These are phyloP conservation scores for Prosopocoilus inquinatus DNA, from an alignment of 2,888 invertebrate species.

Conservation along the genomic window DNA sequence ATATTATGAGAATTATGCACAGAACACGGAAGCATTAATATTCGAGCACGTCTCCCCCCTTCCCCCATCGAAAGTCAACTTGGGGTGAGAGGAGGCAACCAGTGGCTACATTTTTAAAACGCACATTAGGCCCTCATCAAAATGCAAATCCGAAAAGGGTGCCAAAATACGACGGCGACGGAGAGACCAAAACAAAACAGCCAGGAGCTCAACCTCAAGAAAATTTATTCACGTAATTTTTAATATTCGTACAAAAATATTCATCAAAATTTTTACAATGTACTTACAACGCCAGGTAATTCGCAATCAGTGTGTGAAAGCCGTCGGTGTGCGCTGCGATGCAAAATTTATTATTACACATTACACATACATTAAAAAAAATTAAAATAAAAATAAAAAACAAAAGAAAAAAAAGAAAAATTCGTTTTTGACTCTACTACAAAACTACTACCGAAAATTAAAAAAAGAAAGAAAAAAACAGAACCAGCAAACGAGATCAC, in stretches of 20 bases:
- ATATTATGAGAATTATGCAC: too few species aligned
- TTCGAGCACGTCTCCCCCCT: slow-evolving; percentile 25
- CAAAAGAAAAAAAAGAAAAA: neutral
- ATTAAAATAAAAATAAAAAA: too few species aligned
- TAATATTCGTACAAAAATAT: slow-evolving; percentile 41
- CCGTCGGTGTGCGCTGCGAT: neutral
- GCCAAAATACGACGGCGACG: too few species aligned
- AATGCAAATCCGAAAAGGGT: slow-evolving; percentile 9
- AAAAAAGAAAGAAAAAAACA: slow-evolving; percentile 3
- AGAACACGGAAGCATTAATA: slow-evolving; percentile 10
- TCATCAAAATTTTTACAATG: slow-evolving; percentile 34
- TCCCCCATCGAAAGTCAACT: slow-evolving; percentile 28
- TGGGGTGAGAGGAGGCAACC: slow-evolving; percentile 27
- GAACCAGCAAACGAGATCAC: neutral
- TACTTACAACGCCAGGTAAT: slow-evolving; percentile 32
- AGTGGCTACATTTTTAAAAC: slow-evolving; percentile 25
- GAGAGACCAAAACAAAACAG: neutral
- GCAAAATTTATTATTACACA: neutral
- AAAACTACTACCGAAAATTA: slow-evolving; percentile 14
- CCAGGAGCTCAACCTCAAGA: slow-evolving; percentile 16
- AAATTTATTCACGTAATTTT: slow-evolving; percentile 33
- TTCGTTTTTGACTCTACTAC: too few species aligned
- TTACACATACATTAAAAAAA: too few species aligned
- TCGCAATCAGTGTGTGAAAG: slow-evolving; percentile 19
- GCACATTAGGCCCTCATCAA: slow-evolving; percentile 11